These are phyloP conservation scores for Silurus meridionalis DNA, from an alignment of 2,113 vertebrate genomes.

Conservation along the genomic window DNA sequence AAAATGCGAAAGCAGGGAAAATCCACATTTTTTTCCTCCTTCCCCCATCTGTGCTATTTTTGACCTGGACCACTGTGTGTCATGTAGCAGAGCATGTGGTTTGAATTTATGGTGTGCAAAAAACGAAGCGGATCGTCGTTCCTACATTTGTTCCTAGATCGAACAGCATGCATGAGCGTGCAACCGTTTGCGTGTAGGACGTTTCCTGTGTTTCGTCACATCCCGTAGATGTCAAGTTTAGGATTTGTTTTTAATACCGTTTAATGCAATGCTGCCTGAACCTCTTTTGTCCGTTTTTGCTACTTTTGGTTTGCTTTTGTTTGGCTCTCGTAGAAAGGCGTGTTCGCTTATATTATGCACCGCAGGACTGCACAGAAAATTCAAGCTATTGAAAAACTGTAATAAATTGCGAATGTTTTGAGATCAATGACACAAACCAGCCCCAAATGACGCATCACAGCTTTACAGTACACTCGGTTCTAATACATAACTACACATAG, in stretches of 20 bases:
- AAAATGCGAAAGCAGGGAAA: constrained; percentile 27
- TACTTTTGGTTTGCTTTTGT: neutral
- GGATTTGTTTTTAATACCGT: neutral
- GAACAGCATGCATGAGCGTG: constrained; percentile 9
- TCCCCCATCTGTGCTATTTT: constrained; percentile 57
- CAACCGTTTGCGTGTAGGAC: neutral
- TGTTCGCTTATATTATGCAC: neutral
- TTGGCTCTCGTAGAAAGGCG: neutral
- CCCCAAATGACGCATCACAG: neutral
- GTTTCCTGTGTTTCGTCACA: neutral
- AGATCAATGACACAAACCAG: neutral
- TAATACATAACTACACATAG: neutral
- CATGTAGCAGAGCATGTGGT: constrained; percentile 64
- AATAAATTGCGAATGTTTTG: neutral
- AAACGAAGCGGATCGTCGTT: constrained; percentile 50
- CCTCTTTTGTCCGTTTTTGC: neutral
- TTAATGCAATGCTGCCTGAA: neutral
- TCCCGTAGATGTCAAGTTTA: neutral
- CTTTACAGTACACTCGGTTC: neutral
- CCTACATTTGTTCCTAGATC: constrained; percentile 31
- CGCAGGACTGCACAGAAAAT: neutral
- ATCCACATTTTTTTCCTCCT: constrained; percentile 24
- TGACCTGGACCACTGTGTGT: constrained; percentile 54
- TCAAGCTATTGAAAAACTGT: neutral
- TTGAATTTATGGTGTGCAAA: constrained; percentile 62